These are phyloP conservation scores for Carpatolechia fugitivella DNA, from an alignment of 2,888 invertebrate genomes.

Conservation along the genomic window DNA sequence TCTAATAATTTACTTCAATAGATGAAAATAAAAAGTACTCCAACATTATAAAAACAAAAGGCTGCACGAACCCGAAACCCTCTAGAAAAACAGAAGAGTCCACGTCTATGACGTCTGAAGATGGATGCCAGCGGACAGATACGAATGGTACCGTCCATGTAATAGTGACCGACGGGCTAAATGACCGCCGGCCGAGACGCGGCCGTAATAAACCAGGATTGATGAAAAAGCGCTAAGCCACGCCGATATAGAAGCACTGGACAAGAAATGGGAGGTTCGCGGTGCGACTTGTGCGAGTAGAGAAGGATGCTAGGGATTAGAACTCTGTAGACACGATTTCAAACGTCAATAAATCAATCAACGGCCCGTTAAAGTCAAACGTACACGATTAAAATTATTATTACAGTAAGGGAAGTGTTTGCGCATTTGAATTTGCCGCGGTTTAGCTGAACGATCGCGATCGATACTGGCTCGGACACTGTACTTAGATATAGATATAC, in stretches of 20 bases:
- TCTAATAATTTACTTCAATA: background rate
- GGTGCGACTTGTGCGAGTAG: too few relatives aligned
- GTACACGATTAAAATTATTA: too few relatives aligned
- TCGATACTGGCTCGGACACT: too few relatives aligned
- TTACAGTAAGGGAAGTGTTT: too few relatives aligned
- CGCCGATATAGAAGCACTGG: slow-evolving; percentile 69
- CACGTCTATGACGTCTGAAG: slow-evolving; percentile 57
- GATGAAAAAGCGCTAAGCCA: slow-evolving; percentile 82
- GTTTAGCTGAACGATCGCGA: too few relatives aligned
- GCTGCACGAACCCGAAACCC: background rate
- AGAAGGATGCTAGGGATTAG: too few relatives aligned
- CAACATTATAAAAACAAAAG: background rate
- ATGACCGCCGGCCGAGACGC: slow-evolving; percentile 74
- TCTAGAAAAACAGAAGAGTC: background rate
- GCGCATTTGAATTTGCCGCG: too few relatives aligned
- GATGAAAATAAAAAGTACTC: background rate
- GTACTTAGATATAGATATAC: too few relatives aligned
- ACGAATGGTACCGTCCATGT: slow-evolving; percentile 75
- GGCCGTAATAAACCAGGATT: slow-evolving; percentile 79
- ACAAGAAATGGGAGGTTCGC: slow-evolving; percentile 13
- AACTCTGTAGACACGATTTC: too few relatives aligned
- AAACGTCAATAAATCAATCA: too few relatives aligned
- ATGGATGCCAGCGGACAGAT: slow-evolving; percentile 68
- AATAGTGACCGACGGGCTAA: slow-evolving; percentile 72
- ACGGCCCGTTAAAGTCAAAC: too few relatives aligned